Percentiles rank a stretch among this genome's conserved stretches.
Conservation (phyloP, 2,113 vertebrate species). For the Gymnorhina tibicen region DNA sequence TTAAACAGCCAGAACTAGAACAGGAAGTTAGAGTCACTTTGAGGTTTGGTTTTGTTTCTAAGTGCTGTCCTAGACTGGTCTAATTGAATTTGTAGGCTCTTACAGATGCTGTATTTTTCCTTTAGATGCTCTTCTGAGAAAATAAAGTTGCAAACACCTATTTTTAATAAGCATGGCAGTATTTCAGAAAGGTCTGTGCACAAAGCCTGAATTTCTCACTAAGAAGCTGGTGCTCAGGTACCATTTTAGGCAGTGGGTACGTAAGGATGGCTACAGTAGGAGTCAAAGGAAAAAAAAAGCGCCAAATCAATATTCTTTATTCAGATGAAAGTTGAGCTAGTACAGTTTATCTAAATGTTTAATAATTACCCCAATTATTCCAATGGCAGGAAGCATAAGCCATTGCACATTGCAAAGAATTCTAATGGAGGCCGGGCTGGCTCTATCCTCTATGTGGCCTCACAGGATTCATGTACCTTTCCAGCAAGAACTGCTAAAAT, state of each 20-base stretch:
- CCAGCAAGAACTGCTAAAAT: background rate
- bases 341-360: background rate
- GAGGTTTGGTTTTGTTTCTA: background rate
- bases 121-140: background rate
- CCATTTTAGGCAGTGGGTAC: background rate
- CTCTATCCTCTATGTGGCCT: rapidly evolving
- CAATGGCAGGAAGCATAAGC: background rate
- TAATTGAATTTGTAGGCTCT: background rate
- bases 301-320: background rate
- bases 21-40: background rate
- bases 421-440: background rate
- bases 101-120: background rate
- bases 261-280: background rate
- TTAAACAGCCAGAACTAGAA: background rate
- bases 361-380: background rate
- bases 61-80: background rate
- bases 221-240: background rate
- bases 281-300: background rate
- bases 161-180: background rate
- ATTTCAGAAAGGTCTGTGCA: background rate
- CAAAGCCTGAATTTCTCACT: rapidly evolving
- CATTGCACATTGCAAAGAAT: background rate
- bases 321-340: background rate
- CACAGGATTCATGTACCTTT: background rate
- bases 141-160: background rate